phyloP scores from a whole-genome alignment of 1,140 invertebrate genomes.

The Catajapyx aquilonaris region DNA sequence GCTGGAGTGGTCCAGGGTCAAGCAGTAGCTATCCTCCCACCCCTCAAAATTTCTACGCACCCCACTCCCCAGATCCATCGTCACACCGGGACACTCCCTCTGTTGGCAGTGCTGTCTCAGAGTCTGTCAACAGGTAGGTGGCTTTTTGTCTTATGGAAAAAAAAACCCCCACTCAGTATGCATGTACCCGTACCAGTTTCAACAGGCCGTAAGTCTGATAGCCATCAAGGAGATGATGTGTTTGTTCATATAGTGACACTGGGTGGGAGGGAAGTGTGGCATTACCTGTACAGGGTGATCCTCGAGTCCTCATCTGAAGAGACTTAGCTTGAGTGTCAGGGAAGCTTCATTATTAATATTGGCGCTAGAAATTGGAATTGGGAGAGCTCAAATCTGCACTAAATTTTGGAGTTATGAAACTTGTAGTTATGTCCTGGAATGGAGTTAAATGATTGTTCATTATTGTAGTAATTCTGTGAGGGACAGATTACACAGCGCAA shows the following conservation, averaged over 20 bases:
- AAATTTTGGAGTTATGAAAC: too few species aligned
- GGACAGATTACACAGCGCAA: too few species aligned
- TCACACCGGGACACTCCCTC: conserved; percentile 37
- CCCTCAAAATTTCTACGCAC: conserved; percentile 32
- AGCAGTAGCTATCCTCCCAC: conserved; percentile 36
- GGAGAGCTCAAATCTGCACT: too few species aligned
- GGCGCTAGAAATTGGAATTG: too few species aligned
- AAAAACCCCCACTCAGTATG: not conserved
- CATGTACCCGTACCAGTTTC: too few species aligned
- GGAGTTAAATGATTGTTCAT: too few species aligned
- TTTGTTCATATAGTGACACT: conserved; percentile 4
- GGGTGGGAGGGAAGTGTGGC: not conserved
- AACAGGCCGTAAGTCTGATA: too few species aligned
- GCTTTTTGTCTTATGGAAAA: conserved; percentile 6
- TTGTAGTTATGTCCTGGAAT: too few species aligned
- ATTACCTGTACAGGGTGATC: not conserved
- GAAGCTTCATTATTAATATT: too few species aligned
- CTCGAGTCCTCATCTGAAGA: not conserved
- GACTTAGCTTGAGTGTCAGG: not conserved
- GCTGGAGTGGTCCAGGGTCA: conserved; percentile 25
- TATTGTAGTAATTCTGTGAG: too few species aligned
- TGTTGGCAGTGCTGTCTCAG: conserved; percentile 26
- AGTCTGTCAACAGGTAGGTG: conserved; percentile 16
- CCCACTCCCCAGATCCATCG: conserved; percentile 37
- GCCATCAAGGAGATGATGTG: not conserved